Base-by-base conservation (phyloP, 2,797 vertebrate species). In the Adelosebastes latens region DNA sequence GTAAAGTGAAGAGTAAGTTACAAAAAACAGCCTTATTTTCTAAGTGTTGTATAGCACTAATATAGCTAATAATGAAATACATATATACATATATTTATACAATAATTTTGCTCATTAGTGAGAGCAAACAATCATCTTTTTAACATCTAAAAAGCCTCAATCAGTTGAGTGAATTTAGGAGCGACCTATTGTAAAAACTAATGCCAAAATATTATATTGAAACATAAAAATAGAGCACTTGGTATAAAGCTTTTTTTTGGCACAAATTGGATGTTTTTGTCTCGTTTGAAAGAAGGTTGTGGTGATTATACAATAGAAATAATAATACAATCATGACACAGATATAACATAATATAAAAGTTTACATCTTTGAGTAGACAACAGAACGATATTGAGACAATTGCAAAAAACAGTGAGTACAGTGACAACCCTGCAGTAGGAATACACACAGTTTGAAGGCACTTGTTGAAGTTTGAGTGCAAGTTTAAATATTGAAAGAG, bases 401-500 rank as follows among this genome's bases (percentile, higher is more conserved):
- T 6, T 69, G 31, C 66, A 80, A 36, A 60, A 36, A 62, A 75
- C 22, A 64, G 20, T 60, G 27, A 65, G 24, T 1, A 77, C 34
- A 85, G 63, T 73, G 60, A 32, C 10, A 31, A 62, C 60, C 53
- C 42, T 29, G 62, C 58, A 72, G 66, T 59, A 31, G 36, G 74
- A 67, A 53, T 3, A 56, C 61, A 80, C 0, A 66, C 46, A 75
- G 52, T 32, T 34, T 68, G 25, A 82, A 72, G 77, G 63, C 75
- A 77, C 75, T 67, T 65, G 4, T 34, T 81, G 29, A 75, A 46
- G 52, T 49, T 60, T 3, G 13, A 64, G 72, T 83, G 16, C 11
- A 79, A 68, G 52, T 79, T 86, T 78, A 89, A 89, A 89, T 82
- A 80, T 18, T 66, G 9, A 77, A 79, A 68, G 16, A 56, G 22